Percentiles rank a stretch among this genome's conserved stretches.
Evolutionary conservation across 2,888 invertebrate genomes (phyloP).

Genomic region (Limnephilus marmoratus): DNA sequence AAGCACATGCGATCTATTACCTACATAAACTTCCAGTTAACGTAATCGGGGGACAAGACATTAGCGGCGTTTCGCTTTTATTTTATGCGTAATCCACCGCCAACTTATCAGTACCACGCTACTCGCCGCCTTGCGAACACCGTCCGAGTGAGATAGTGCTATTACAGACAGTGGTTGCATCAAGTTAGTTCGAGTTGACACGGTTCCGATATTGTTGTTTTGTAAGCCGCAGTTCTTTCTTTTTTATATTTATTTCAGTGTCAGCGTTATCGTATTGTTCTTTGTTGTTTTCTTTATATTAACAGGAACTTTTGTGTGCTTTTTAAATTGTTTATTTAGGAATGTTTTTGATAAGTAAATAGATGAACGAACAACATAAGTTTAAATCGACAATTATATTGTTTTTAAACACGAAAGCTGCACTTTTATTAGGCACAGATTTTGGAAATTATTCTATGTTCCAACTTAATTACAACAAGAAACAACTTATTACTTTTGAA

Average conservation of each 20-base stretch:
- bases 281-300: neutral
- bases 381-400: no score
- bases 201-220: constrained; percentile 9
- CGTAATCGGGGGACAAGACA: constrained; percentile 14
- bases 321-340: neutral
- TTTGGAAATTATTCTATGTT: no score
- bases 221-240: constrained; percentile 11
- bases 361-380: no score
- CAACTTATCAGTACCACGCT: constrained; percentile 34
- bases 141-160: constrained; percentile 20
- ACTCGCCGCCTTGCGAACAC: constrained; percentile 36
- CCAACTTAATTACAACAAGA: no score
- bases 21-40: neutral
- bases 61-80: constrained; percentile 10
- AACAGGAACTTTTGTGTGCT: no score
- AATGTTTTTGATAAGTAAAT: no score
- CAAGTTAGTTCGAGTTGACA: constrained; percentile 11
- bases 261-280: neutral
- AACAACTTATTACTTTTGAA: no score
- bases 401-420: no score
- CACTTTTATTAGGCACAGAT: no score
- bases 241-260: constrained; percentile 2
- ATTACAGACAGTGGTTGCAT: constrained; percentile 24
- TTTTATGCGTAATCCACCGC: constrained; percentile 33
- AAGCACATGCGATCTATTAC: neutral